Percentiles rank a stretch among this genome's conserved stretches.
Evolutionary conservation across 2,797 vertebrate genomes (phyloP).

Genomic region (Lophotriccus pileatus): DNA sequence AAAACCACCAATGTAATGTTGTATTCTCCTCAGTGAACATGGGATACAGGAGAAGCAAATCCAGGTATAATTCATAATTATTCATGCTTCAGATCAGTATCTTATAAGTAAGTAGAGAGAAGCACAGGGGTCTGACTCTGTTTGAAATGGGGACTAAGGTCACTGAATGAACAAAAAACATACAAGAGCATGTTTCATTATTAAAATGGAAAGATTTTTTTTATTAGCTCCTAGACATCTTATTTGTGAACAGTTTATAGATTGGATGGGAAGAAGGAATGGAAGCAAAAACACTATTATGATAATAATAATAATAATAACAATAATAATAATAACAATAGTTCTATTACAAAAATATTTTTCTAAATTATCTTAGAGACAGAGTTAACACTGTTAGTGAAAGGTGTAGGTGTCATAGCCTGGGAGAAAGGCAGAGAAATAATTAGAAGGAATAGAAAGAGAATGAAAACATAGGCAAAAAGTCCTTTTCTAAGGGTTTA

Average conservation of each 20-base stretch:
- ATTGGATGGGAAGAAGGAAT: not conserved
- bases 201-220: not conserved
- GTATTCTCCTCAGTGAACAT: not conserved
- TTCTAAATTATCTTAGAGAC: not conserved
- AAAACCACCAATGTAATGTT: not conserved
- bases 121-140: not conserved
- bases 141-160: not conserved
- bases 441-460: not conserved
- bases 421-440: not conserved
- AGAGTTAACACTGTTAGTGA: not conserved
- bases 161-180: not conserved
- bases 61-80: not conserved
- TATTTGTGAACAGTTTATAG: not conserved
- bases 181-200: not conserved
- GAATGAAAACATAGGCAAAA: not conserved
- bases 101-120: not conserved
- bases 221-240: not conserved
- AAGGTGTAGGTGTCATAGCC: not conserved
- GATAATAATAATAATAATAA: not conserved
- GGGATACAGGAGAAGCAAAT: not conserved
- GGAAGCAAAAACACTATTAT: not conserved
- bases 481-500: not conserved
- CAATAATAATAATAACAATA: not conserved
- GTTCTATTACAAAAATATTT: not conserved
- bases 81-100: not conserved